Percentiles rank a stretch among this genome's conserved stretches.
phyloP scores from a whole-genome alignment of 2,888 invertebrate species.

The Erannis defoliaria region DNA sequence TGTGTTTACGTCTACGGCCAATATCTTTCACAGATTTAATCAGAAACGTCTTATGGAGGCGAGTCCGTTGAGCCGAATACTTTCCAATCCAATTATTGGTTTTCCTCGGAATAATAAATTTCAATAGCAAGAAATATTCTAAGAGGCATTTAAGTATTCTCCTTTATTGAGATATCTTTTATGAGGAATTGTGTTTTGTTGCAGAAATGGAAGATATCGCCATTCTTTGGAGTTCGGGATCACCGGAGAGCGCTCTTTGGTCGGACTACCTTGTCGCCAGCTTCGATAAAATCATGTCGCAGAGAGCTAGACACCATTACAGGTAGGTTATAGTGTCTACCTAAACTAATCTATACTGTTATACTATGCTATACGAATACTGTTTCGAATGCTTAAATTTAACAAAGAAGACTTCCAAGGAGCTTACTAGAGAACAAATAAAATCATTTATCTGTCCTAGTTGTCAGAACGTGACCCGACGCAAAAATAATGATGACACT shows the following conservation, averaged over 20 bases:
- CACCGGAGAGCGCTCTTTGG: slow-evolving; percentile 92
- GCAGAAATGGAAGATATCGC: slow-evolving; percentile 93
- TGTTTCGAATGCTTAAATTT: too few species aligned
- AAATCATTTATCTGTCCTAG: too few species aligned
- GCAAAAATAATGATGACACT: too few species aligned
- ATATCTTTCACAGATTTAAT: slow-evolving; percentile 32
- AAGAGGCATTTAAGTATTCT: slow-evolving; percentile 37
- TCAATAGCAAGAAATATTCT: slow-evolving; percentile 20
- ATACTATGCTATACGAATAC: too few species aligned
- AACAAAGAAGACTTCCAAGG: too few species aligned
- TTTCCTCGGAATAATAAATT: slow-evolving; percentile 30
- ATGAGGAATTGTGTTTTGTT: slow-evolving; percentile 54
- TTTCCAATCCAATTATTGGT: slow-evolving; percentile 36
- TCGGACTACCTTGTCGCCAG: slow-evolving; percentile 93
- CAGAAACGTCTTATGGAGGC: slow-evolving; percentile 27
- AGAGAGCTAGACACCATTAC: slow-evolving; percentile 92
- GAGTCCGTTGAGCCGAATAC: slow-evolving; percentile 28
- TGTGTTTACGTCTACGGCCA: slow-evolving; percentile 23
- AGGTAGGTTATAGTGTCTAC: too few species aligned
- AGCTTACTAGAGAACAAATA: too few species aligned
- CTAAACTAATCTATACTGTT: too few species aligned
- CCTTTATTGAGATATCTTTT: slow-evolving; percentile 36
- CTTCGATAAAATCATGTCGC: slow-evolving; percentile 94
- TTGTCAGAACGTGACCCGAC: too few species aligned
- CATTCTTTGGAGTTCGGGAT: slow-evolving; percentile 92